A percentile compares a stretch with the other conserved stretches of the same genome.
Conservation (phyloP, 2,888 invertebrate species). For the Diplolepis rosae region DNA sequence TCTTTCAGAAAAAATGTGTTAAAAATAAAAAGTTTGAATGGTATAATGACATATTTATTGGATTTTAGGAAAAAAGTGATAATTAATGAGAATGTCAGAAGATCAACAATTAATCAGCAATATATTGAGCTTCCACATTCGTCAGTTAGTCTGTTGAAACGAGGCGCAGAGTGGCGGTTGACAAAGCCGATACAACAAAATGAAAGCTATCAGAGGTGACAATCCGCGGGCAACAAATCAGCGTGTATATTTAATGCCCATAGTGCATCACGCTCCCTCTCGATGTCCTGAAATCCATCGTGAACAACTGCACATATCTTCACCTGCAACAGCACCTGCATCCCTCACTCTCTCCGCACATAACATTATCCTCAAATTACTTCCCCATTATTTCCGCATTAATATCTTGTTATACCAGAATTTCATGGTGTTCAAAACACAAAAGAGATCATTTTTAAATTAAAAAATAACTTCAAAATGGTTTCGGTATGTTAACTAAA, state of each 20-base stretch:
- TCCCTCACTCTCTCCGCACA: conserved; percentile 22
- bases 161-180: conserved; percentile 38
- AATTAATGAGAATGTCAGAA: too few relatives aligned
- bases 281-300: conserved; percentile 46
- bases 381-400: conserved; percentile 2
- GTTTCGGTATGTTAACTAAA: too few relatives aligned
- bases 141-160: conserved; percentile 35
- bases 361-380: not conserved
- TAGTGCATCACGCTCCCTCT: conserved; percentile 49
- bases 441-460: too few relatives aligned
- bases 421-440: too few relatives aligned
- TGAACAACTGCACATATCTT: conserved; percentile 33
- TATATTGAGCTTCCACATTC: not conserved
- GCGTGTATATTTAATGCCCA: conserved; percentile 72
- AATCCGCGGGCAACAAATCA: conserved; percentile 72
- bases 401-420: too few relatives aligned
- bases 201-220: conserved; percentile 71
- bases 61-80: too few relatives aligned
- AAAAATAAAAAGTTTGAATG: too few relatives aligned
- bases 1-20: too few relatives aligned
- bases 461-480: too few relatives aligned
- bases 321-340: conserved; percentile 32
- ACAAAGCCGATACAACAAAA: conserved; percentile 61
- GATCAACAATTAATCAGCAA: too few relatives aligned
- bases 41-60: too few relatives aligned